Base-by-base conservation (phyloP, 2,888 invertebrate genomes). In the Lottia gigantea region DNA sequence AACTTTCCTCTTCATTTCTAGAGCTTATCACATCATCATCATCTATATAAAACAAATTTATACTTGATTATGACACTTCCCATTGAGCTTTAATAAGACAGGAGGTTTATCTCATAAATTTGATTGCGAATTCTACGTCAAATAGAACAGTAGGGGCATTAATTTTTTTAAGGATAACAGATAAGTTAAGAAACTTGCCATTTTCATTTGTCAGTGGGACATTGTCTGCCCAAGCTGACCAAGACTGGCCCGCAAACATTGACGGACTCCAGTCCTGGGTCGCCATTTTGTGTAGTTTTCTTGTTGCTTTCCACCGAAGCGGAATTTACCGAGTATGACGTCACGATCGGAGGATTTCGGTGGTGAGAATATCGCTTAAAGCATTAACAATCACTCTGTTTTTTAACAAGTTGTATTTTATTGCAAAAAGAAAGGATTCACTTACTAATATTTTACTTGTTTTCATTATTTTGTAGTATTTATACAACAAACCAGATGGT, bases 181-280 rank as follows among this genome's bases (percentile, higher is more conserved):
- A 68, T 68, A 69, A 71, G 67, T 64, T 26, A 19, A 11, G 70
- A 64, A 64, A 23, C 70, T 83, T 82, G 84, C 83, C 84, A 70
- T 75, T 76, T 75, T 80, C 81, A 70, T 78, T 77, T 71, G 74
- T 75, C 68, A 80, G 76, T 75, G 83, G 78, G 73, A 83, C 78
- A 74, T 80, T 83, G 72, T 84, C 84, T 73, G 84, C 85, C 88
- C 86, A 87, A 73, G 82, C 81, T 74, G 87, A 81, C 88, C 88
- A 88, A 71, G 84, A 80, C 85, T 87, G 86, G 76, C 87, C 88
- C 79, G 85, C 82, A 85, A 86, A 87, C 77, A 85, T 83, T 82
- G 87, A 85, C 78, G 87, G 87, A 86, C 88, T 88, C 81, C 83
- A 85, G 85, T 86, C 88, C 84, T 84, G 83, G 81, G 87, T 88